Evolutionary conservation across 1,140 invertebrate genomes (phyloP), one percentile per base, ranked within the genome.

Genomic region (Lasioglossum baleicum): DNA sequence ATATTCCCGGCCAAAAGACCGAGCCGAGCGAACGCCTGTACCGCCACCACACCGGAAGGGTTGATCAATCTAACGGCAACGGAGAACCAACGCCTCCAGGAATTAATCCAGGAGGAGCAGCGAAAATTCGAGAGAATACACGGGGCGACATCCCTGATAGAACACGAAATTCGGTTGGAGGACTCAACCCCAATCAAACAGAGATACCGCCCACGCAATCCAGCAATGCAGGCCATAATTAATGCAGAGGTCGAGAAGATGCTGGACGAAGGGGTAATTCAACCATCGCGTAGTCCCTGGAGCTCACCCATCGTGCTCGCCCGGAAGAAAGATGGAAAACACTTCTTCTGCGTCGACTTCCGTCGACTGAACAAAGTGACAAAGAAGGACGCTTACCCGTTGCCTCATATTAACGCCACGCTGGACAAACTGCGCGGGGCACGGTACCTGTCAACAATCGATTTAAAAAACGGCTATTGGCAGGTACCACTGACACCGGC

Each of bases 291-390:
- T 6, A 69, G 67, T 44, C 48, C 66, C n/a, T 71, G 67, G 75
- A 63, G 51, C n/a, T 48, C 64, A 7, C 66, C 66, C 4, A 44
- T 70, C 3, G 56, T 70, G 4, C 17, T 70, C n/a, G 75, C 35
- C 4, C 31, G 42, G 7, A 78, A 69, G 40, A 74, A 53, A 2
- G 20, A 77, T 35, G 75, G 66, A 0, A 69, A 61, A n/a, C 35
- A 7, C 17, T 31, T 66, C 2, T 77, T 77, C 44, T 77, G 65
- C 40, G 26, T 77, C 20, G 75, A 77, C 26, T 68, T 61, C 42
- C 31, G 75, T 15, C 7, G 40, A 40, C 20, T 77, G 0, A 77
- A 77, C 58, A 7, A 11, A 10, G 42, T 31, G 1, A 70, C n/a
- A 1, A 5, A 31, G 6, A n/a, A 40, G 68, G 70, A 72, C 35